phyloP scores from a whole-genome alignment of 2,113 vertebrate genomes.

The Nothobranchius furzeri region DNA sequence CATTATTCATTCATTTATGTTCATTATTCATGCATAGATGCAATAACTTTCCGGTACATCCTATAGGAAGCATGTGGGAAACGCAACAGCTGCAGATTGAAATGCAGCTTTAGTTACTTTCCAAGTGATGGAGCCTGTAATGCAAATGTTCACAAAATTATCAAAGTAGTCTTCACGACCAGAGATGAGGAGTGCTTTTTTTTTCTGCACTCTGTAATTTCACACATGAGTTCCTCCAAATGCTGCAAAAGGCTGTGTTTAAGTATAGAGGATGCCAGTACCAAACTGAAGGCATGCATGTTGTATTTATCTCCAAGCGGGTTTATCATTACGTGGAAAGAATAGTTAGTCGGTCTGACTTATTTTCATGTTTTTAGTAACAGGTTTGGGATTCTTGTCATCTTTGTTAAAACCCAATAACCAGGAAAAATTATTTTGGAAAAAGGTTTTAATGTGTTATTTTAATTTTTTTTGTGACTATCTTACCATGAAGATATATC shows the following conservation, averaged over 20 bases:
- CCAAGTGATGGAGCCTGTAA: not conserved
- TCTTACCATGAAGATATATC: too few relatives aligned
- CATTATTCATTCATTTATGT: constrained; percentile 51
- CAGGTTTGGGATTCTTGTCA: too few relatives aligned
- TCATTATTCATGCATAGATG: constrained; percentile 52
- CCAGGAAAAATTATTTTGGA: too few relatives aligned
- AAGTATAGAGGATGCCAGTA: constrained; percentile 31
- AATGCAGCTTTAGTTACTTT: constrained; percentile 3
- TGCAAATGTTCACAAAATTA: constrained; percentile 8
- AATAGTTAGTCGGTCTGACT: not conserved
- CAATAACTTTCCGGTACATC: constrained; percentile 27
- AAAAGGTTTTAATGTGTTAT: too few relatives aligned
- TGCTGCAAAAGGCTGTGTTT: constrained; percentile 45
- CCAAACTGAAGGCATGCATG: constrained; percentile 2
- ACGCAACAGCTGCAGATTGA: constrained; percentile 26
- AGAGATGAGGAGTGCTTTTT: not conserved
- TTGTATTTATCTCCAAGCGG: constrained; percentile 17
- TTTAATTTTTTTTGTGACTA: too few relatives aligned
- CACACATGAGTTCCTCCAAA: constrained; percentile 43
- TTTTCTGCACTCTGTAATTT: constrained; percentile 43
- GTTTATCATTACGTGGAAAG: not conserved
- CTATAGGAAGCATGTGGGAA: constrained; percentile 9
- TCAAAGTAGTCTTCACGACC: constrained; percentile 1
- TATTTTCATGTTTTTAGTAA: not conserved
- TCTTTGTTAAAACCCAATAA: too few relatives aligned